Evolutionary conservation across 2,888 invertebrate genomes (phyloP), one percentile per base, ranked within the genome.

Genomic region (Synanthedon tipuliformis): DNA sequence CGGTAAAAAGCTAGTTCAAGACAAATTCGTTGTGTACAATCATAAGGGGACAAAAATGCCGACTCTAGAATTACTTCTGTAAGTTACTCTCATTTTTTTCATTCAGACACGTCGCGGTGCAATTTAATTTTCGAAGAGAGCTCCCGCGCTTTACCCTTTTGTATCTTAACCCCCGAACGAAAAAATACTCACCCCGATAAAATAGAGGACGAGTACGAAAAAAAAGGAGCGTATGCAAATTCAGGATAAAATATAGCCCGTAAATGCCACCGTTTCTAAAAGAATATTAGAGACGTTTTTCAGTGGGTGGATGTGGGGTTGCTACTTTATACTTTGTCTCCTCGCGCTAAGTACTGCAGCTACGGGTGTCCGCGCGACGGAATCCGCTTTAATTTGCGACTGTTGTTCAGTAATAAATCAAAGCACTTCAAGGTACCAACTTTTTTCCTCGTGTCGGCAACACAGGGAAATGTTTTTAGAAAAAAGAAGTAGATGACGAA

Each of bases 261-360:
- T 88, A 88, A 88, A 88, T 88, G 88, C 88, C 88, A 87, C 87
- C 87, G 88, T 88, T 88, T 88, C 88, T 87, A 88, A 88, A 88
- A 88, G 88, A 88, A 88, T 88, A 88, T 88, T 88, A 88, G 88
- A 88, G 87, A 85, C 88, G 87, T 88, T 88, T 88, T 88, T 86
- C 88, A 87, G 88, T 85, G 88, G 88, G 88, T 81, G 83, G 87
- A 87, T 81, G 83, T 5, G 87, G 88, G 81, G 82, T 77, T 71
- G 76, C 71, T 78, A 82, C 84, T 85, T 85, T 84, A 82, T 86
- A 85, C 84, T 85, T 83, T 85, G 86, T 86, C 86, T 86, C 83
- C 79, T 75, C 75, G 73, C 71, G 77, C 79, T 85, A 85, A 86
- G 86, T 82, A 86, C 81, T 83, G 78, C 78, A 77, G 78, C 73